Base-by-base conservation (phyloP, 2,888 invertebrate genomes). In the Melipona beecheii region DNA sequence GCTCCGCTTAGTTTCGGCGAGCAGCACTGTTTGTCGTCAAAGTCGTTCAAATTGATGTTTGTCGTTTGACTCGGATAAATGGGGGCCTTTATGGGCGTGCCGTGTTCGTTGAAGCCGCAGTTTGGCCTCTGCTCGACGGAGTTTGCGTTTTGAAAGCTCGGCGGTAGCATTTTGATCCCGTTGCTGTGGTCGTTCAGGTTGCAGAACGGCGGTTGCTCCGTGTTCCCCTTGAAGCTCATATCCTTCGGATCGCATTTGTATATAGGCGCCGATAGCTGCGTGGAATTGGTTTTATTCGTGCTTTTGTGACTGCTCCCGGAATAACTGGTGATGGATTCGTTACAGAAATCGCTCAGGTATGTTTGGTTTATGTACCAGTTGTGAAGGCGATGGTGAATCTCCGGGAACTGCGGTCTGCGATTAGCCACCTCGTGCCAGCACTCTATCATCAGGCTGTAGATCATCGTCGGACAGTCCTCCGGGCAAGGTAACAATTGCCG, bases 371-470 rank as follows among this genome's bases (percentile, higher is more conserved):
- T 90, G 78, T 94, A 94, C 97, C 97, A 97, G 69, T 97, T 96
- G 88, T 96, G 96, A 75, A 98, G 95, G n/a, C 98, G 96, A 91
- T 97, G 96, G 89, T 98, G 97, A 80, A 99, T 97, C 94, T 99
- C 99, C 49, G 97, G 96, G 94, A 99, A 99, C 90, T 97, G 97
- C 0, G 99, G 99, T 90, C 99, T 95, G 52, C 98, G 95, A 83
- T 97, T 97, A 0, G 99, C 98, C 89, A 97, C 97, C 94, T 99
- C 99, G 91, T 98, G 98, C 99, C 99, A 99, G 93, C 99, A 99
- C 94, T 99, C 99, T 80, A 98, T 97, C 99, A 99, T 99, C 78
- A 99, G 95, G 11, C 97, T 96, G 95, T 99, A 99, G 93, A 99
- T 97, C 89, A 97, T 96, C 43, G 98, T 96, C 0, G 99, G 99